These are phyloP conservation scores for Crotophaga sulcirostris DNA, from an alignment of 2,113 vertebrate genomes.

Conservation along the genomic window DNA sequence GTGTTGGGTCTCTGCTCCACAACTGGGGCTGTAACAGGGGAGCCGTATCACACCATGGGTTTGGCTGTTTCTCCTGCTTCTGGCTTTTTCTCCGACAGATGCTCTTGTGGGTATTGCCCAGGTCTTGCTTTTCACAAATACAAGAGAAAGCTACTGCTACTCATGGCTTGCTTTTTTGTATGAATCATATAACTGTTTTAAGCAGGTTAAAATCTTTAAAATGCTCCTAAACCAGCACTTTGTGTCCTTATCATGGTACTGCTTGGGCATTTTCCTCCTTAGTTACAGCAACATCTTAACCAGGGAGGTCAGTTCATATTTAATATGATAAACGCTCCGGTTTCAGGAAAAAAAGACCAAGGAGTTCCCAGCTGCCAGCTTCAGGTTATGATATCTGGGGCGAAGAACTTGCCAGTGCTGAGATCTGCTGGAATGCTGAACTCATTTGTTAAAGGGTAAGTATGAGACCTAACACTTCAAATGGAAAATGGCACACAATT, in stretches of 20 bases:
- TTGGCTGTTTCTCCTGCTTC: not conserved
- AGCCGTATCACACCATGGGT: not conserved
- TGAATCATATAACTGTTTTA: not conserved
- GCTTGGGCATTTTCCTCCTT: not conserved
- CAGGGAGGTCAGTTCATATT: not conserved
- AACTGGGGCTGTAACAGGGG: not conserved
- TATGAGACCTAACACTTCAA: not conserved
- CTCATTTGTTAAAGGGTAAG: slow-evolving; percentile 81
- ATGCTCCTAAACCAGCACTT: not conserved
- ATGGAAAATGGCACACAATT: not conserved
- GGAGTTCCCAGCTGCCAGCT: slow-evolving; percentile 64
- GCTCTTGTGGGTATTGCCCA: not conserved
- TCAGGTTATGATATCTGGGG: slow-evolving; percentile 73
- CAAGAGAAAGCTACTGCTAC: not conserved
- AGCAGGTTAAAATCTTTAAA: not conserved
- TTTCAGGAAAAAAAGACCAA: slow-evolving; percentile 45
- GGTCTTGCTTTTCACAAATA: not conserved
- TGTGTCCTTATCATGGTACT: not conserved
- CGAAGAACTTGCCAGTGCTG: slow-evolving; percentile 73
- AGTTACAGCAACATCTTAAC: not conserved
- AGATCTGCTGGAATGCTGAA: slow-evolving; percentile 68
- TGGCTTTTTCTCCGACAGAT: not conserved
- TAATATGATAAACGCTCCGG: not conserved
- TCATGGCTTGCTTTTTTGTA: not conserved
- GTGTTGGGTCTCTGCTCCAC: not conserved